These are phyloP conservation scores for Caradrina clavipalpis DNA, from an alignment of 2,888 invertebrate genomes.

Conservation along the genomic window DNA sequence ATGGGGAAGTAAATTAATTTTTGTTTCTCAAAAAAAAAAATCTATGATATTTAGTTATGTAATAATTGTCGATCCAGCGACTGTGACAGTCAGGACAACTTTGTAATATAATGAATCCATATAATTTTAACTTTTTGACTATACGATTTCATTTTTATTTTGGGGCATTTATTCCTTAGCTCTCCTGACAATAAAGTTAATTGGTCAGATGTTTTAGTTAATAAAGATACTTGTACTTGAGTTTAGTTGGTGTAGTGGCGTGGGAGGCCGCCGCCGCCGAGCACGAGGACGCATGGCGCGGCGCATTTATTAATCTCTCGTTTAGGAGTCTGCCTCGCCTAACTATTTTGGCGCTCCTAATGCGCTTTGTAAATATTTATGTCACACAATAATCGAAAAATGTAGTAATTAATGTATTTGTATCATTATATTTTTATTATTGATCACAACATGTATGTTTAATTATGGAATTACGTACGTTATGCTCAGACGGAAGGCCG, in stretches of 20 bases:
- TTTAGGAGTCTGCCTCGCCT: slow-evolving; percentile 85
- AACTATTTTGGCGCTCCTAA: slow-evolving; percentile 84
- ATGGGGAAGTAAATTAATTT: slow-evolving; percentile 77
- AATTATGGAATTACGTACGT: slow-evolving; percentile 81
- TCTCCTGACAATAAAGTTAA: slow-evolving; percentile 83
- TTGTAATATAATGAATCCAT: slow-evolving; percentile 77
- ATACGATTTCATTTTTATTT: slow-evolving; percentile 80
- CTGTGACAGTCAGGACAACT: slow-evolving; percentile 82
- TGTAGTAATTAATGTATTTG: slow-evolving; percentile 90
- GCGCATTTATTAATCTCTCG: slow-evolving; percentile 74
- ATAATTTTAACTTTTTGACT: slow-evolving; percentile 86
- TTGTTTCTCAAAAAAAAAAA: slow-evolving; percentile 75
- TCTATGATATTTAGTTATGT: slow-evolving; percentile 76
- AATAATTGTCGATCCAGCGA: slow-evolving; percentile 80
- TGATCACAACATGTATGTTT: slow-evolving; percentile 89
- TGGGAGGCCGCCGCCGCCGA: slow-evolving; percentile 53
- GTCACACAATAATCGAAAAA: slow-evolving; percentile 90
- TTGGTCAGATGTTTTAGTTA: slow-evolving; percentile 86
- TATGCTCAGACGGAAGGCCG: slow-evolving; percentile 73
- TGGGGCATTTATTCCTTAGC: slow-evolving; percentile 85
- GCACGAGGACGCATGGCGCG: slow-evolving; percentile 59
- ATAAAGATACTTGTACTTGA: slow-evolving; percentile 83
- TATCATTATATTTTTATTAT: slow-evolving; percentile 91
- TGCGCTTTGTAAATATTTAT: slow-evolving; percentile 91
- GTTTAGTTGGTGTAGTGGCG: slow-evolving; percentile 62